Percentiles rank a stretch among this genome's conserved stretches.
Evolutionary conservation across 2,113 vertebrate species (phyloP).

Genomic region (Mus pahari): DNA sequence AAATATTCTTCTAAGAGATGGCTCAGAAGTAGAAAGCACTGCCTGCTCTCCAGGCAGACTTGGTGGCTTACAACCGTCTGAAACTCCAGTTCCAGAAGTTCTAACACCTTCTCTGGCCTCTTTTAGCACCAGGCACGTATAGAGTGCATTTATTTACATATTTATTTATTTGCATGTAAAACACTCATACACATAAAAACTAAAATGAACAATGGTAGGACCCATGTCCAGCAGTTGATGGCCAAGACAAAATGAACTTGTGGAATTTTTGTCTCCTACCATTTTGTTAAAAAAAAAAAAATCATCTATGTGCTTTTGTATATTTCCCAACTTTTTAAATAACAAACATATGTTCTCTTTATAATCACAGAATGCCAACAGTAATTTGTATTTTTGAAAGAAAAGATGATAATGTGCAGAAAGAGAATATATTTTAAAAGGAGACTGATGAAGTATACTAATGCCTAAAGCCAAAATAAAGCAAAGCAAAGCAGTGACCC

Average conservation of each 20-base stretch:
- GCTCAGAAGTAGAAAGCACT: background rate
- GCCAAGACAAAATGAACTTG: background rate
- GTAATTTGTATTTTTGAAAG: background rate
- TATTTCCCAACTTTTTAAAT: conserved; percentile 20
- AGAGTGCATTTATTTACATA: too few species aligned
- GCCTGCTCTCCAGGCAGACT: background rate
- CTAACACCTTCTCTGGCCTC: background rate
- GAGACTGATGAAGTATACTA: background rate
- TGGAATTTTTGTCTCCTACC: background rate
- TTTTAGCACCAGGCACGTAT: background rate
- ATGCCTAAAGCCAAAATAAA: conserved; percentile 45
- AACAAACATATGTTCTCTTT: conserved; percentile 21
- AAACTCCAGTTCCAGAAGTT: background rate
- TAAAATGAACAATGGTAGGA: background rate
- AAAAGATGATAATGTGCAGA: background rate
- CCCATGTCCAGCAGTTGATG: background rate
- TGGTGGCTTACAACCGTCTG: background rate
- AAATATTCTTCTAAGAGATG: background rate
- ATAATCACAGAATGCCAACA: conserved; percentile 36
- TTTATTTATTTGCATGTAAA: background rate
- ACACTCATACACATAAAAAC: background rate
- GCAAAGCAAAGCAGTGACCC: background rate
- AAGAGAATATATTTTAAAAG: conserved; percentile 2
- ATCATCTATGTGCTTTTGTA: background rate
- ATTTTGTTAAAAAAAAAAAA: background rate